Evolutionary conservation across 2,113 vertebrate genomes (phyloP).

Genomic region (Riparia riparia): DNA sequence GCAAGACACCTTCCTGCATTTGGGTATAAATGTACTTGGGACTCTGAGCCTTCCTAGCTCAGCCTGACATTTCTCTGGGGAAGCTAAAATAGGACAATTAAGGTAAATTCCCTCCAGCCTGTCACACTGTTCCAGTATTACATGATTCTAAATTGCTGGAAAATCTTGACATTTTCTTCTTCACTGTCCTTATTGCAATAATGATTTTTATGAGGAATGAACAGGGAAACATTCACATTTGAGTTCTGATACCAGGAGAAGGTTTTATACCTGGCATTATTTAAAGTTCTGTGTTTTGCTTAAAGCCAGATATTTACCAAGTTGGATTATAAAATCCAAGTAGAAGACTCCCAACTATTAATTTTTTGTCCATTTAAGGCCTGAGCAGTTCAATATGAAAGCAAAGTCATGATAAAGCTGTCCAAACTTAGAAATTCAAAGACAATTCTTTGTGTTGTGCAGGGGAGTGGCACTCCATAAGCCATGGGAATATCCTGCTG

Average conservation of each 20-base stretch:
- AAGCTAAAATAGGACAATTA: conserved; percentile 9
- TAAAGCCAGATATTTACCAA: neutral
- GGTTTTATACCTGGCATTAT: neutral
- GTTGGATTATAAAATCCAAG: neutral
- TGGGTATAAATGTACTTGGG: neutral
- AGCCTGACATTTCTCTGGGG: neutral
- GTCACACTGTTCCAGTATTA: neutral
- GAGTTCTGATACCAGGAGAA: neutral
- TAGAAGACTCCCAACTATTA: neutral
- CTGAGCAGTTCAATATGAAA: neutral
- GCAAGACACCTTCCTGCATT: neutral
- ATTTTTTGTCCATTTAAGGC: neutral
- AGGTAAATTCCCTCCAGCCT: neutral
- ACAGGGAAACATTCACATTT: neutral
- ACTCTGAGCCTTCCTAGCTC: neutral
- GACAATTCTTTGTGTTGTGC: neutral
- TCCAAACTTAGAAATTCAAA: neutral
- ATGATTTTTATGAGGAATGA: neutral
- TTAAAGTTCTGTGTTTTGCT: neutral
- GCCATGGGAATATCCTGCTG: neutral
- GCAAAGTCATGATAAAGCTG: neutral
- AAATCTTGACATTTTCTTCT: neutral
- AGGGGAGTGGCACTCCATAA: neutral
- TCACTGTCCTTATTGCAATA: neutral
- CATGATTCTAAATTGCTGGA: neutral